Evolutionary conservation across 2,113 vertebrate genomes (phyloP).

Genomic region (Hepsetus odoe): DNA sequence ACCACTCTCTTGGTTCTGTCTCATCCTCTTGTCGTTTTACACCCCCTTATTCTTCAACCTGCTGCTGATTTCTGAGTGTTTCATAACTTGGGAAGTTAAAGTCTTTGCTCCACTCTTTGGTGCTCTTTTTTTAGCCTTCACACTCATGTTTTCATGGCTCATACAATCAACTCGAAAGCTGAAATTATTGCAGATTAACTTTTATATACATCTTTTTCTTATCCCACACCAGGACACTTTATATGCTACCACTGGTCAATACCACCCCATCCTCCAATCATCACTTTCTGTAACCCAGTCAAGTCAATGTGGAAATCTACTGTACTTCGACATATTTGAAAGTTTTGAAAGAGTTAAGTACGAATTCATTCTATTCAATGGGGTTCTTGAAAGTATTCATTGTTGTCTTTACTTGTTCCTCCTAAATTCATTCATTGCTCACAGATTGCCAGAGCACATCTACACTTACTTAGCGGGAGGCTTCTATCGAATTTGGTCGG

Average conservation of each 20-base stretch:
- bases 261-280: not conserved
- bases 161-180: not conserved
- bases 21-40: not conserved
- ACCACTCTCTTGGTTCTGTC: not conserved
- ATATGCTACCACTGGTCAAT: not conserved
- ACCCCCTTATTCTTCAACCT: too few species aligned
- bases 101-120: not conserved
- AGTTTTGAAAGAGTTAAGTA: not conserved
- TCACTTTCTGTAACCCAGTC: too few species aligned
- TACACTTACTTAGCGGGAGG: not conserved
- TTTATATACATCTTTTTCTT: too few species aligned
- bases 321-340: not conserved
- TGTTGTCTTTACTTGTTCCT: not conserved
- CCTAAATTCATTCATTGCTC: too few species aligned
- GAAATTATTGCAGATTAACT: not conserved
- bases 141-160: too few species aligned
- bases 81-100: not conserved
- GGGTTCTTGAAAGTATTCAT: not conserved
- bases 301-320: too few species aligned
- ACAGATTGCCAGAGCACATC: not conserved
- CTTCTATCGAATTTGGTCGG: not conserved
- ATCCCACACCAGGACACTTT: not conserved
- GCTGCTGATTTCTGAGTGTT: not conserved
- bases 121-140: not conserved
- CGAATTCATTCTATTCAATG: not conserved